Percentiles rank a stretch among this genome's conserved stretches.
phyloP scores from a whole-genome alignment of 2,888 invertebrate genomes.

The Brenthis ino region DNA sequence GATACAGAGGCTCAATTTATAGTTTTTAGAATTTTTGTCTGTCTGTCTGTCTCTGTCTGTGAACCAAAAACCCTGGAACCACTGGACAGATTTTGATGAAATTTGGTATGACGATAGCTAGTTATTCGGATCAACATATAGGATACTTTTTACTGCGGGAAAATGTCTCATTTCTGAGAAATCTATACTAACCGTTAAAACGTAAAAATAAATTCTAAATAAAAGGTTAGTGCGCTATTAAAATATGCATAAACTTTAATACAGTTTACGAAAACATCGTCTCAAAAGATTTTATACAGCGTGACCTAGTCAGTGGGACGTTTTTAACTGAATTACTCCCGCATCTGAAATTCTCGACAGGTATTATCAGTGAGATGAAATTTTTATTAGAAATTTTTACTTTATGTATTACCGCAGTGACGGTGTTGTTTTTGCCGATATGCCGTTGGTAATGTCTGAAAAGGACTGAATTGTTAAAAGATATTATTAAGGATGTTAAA shows the following conservation, averaged over 20 bases:
- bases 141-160: too few relatives aligned
- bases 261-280: conserved; percentile 27
- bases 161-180: neutral
- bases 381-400: neutral
- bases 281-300: conserved; percentile 19
- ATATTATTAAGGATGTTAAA: too few relatives aligned
- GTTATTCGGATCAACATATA: too few relatives aligned
- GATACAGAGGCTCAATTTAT: too few relatives aligned
- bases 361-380: neutral
- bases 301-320: conserved; percentile 22
- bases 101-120: too few relatives aligned
- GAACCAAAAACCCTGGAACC: too few relatives aligned
- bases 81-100: too few relatives aligned
- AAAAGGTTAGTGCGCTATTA: conserved; percentile 28
- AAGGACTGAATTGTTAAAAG: too few relatives aligned
- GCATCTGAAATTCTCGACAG: neutral
- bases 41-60: too few relatives aligned
- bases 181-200: neutral
- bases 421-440: too few relatives aligned
- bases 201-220: conserved; percentile 6
- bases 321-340: conserved; percentile 2
- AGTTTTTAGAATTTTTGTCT: too few relatives aligned
- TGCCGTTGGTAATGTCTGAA: too few relatives aligned
- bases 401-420: neutral
- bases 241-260: conserved; percentile 30